phyloP scores from a whole-genome alignment of 2,797 vertebrate species.

The Eulemur coronatus region DNA sequence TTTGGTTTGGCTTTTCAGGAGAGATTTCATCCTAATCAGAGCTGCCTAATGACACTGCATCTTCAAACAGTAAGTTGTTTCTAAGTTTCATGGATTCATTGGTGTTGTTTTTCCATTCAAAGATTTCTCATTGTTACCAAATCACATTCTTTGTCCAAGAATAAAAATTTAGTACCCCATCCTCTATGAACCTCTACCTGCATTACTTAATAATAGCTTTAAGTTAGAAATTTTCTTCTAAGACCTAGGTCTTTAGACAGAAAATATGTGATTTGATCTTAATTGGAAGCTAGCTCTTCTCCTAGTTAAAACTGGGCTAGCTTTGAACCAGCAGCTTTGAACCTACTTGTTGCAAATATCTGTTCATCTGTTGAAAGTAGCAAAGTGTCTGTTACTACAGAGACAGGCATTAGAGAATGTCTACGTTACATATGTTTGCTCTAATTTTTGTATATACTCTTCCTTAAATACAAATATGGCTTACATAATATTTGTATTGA shows the following conservation, averaged over 20 bases:
- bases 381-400: background rate
- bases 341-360: background rate
- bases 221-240: background rate
- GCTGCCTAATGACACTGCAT: background rate
- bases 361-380: slow-evolving; percentile 14
- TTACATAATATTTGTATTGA: background rate
- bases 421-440: background rate
- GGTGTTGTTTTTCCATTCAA: background rate
- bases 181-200: background rate
- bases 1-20: slow-evolving; percentile 9
- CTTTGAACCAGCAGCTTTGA: background rate
- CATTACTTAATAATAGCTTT: background rate
- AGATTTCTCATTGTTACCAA: background rate
- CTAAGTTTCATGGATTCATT: background rate
- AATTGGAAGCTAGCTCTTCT: background rate
- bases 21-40: background rate
- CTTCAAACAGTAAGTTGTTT: background rate
- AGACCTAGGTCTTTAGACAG: background rate
- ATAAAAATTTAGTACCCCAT: background rate
- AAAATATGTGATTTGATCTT: background rate
- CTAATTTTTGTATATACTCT: background rate
- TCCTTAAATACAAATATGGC: background rate
- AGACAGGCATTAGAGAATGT: background rate
- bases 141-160: background rate
- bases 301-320: background rate